Conservation (phyloP, 2,113 vertebrate genomes). For the Lanius collurio region DNA sequence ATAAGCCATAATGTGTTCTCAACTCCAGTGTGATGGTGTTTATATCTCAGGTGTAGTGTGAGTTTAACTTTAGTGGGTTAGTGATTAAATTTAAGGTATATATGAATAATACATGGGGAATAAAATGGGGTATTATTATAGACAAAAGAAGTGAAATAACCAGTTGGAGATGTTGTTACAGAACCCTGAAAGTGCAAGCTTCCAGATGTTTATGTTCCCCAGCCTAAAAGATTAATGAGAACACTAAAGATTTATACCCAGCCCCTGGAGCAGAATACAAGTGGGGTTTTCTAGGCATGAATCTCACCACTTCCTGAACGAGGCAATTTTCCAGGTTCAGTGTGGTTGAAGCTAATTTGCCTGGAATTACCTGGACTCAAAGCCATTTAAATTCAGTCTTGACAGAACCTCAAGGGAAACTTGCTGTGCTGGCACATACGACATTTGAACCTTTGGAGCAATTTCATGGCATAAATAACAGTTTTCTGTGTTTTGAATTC, state of each 20-base stretch:
- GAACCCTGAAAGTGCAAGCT: slow-evolving; percentile 41
- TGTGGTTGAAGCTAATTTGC: slow-evolving; percentile 36
- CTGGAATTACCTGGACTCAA: slow-evolving; percentile 36
- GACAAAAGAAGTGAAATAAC: slow-evolving; percentile 57
- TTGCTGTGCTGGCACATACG: neutral
- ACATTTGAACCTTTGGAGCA: slow-evolving; percentile 13
- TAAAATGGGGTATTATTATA: slow-evolving; percentile 52
- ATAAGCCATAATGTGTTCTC: slow-evolving; percentile 69
- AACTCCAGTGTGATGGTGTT: slow-evolving; percentile 60
- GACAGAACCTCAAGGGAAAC: slow-evolving; percentile 6
- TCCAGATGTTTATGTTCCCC: slow-evolving; percentile 62
- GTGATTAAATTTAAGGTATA: slow-evolving; percentile 76
- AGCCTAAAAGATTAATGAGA: slow-evolving; percentile 63
- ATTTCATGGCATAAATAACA: slow-evolving; percentile 15
- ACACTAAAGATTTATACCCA: slow-evolving; percentile 49
- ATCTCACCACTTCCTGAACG: neutral
- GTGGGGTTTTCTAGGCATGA: slow-evolving; percentile 33
- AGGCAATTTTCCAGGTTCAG: slow-evolving; percentile 20
- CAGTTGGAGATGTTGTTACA: slow-evolving; percentile 54
- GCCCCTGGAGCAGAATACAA: slow-evolving; percentile 35
- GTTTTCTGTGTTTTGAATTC: neutral
- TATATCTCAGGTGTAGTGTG: slow-evolving; percentile 71
- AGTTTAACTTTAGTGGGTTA: slow-evolving; percentile 70
- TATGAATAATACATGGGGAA: slow-evolving; percentile 71
- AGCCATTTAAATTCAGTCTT: slow-evolving; percentile 22